These are phyloP conservation scores for Drosophila nannoptera DNA, from an alignment of 1,140 invertebrate species.

Conservation along the genomic window DNA sequence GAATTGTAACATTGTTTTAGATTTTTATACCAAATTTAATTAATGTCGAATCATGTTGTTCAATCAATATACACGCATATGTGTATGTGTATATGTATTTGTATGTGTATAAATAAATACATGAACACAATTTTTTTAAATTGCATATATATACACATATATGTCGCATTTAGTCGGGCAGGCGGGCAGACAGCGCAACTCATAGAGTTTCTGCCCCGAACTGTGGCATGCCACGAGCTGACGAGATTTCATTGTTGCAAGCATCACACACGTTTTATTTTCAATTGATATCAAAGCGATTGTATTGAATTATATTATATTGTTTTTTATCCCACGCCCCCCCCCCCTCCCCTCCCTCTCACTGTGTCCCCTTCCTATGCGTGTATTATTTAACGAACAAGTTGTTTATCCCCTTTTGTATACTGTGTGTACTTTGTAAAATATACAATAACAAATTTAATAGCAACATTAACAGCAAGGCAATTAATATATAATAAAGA, in stretches of 20 bases:
- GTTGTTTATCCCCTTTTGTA: slow-evolving; percentile 20
- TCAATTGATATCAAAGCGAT: no score
- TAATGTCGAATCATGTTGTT: slow-evolving; percentile 61
- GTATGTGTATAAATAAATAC: not conserved
- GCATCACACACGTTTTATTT: slow-evolving; percentile 13
- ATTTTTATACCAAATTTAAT: slow-evolving; percentile 74
- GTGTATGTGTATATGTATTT: slow-evolving; percentile 1
- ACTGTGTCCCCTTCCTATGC: no score
- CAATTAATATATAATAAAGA: slow-evolving; percentile 48
- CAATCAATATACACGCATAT: slow-evolving; percentile 38
- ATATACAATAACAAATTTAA: slow-evolving; percentile 41
- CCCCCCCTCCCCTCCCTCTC: no score
- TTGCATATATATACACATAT: not conserved
- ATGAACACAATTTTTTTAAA: slow-evolving; percentile 11
- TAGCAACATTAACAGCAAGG: slow-evolving; percentile 42
- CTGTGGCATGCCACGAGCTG: slow-evolving; percentile 13
- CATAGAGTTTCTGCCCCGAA: slow-evolving; percentile 30
- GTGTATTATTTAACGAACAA: not conserved
- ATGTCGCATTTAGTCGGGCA: slow-evolving; percentile 21
- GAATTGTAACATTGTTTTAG: slow-evolving; percentile 61
- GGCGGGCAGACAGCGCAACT: slow-evolving; percentile 17
- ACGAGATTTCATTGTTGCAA: slow-evolving; percentile 11
- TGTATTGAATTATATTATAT: not conserved
- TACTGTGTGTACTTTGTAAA: slow-evolving; percentile 46
- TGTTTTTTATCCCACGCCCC: slow-evolving; percentile 1